phyloP scores from a whole-genome alignment of 2,113 vertebrate genomes.

The Nibea coibor region DNA sequence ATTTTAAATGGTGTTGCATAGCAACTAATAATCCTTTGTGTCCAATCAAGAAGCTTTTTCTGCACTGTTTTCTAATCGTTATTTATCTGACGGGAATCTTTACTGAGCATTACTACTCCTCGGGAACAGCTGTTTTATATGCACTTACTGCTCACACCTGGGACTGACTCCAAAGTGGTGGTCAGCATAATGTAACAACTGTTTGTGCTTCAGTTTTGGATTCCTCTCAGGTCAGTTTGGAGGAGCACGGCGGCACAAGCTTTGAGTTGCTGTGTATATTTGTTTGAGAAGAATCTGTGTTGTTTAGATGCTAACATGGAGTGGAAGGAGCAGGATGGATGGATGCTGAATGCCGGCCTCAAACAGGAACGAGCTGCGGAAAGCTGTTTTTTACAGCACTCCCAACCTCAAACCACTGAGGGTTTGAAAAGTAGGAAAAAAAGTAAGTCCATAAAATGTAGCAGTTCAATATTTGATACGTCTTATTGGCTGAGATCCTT shows the following conservation, averaged over 20 bases:
- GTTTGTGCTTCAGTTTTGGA: too few relatives aligned
- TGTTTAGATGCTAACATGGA: background rate
- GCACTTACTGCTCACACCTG: background rate
- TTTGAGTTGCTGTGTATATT: too few relatives aligned
- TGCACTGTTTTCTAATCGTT: background rate
- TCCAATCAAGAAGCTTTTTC: slow-evolving; percentile 18
- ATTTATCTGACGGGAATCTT: slow-evolving; percentile 5
- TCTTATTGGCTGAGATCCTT: too few relatives aligned
- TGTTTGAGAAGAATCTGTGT: background rate
- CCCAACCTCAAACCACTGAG: background rate
- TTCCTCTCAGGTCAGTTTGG: background rate
- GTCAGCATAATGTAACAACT: background rate
- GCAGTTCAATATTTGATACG: background rate
- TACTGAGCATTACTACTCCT: background rate
- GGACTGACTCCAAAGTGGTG: background rate
- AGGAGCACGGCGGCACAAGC: background rate
- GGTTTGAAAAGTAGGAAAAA: background rate
- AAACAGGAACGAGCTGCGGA: background rate
- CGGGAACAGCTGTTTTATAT: background rate
- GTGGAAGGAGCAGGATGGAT: background rate
- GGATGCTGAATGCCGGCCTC: background rate
- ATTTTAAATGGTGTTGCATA: slow-evolving; percentile 33
- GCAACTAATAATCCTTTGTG: slow-evolving; percentile 45
- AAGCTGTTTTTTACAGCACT: background rate
- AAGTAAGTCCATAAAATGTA: background rate